A percentile compares a stretch with the other conserved stretches of the same genome.
phyloP scores from a whole-genome alignment of 2,797 vertebrate species.

The Notoglanidium macrostoma region DNA sequence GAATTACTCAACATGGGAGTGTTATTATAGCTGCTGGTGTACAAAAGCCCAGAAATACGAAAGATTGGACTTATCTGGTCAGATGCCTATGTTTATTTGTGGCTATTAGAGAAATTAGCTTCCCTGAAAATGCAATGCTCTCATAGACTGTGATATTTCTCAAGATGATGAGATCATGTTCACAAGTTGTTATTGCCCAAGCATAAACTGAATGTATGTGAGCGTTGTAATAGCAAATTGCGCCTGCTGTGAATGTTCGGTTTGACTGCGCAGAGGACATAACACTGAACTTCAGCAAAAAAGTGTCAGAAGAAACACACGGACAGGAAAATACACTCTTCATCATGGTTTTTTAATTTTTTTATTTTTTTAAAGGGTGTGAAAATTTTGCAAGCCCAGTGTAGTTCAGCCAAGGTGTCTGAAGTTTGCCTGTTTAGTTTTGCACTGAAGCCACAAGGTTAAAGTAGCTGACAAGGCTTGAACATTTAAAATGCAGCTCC shows the following conservation, averaged over 20 bases:
- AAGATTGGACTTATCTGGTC: constrained; percentile 10
- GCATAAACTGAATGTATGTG: constrained; percentile 1
- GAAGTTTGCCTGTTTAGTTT: background rate
- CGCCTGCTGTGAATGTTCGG: constrained; percentile 17
- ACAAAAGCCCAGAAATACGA: background rate
- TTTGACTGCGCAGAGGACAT: constrained; percentile 14
- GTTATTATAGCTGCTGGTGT: background rate
- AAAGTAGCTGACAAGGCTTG: background rate
- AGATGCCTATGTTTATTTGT: background rate
- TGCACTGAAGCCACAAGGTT: background rate
- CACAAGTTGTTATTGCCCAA: constrained; percentile 9
- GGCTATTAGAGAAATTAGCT: background rate
- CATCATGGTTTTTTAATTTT: background rate
- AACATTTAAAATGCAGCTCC: background rate
- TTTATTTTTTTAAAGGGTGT: background rate
- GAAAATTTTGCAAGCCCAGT: background rate
- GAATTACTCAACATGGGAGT: background rate
- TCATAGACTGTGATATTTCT: background rate
- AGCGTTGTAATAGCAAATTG: background rate
- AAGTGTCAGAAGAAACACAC: background rate
- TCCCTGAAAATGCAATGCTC: background rate
- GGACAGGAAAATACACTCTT: background rate
- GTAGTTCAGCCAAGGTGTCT: constrained; percentile 22
- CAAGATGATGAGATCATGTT: background rate
- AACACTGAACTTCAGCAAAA: constrained; percentile 1